Conservation (phyloP, 2,888 invertebrate genomes). For the Scaptomyza polygonia region DNA sequence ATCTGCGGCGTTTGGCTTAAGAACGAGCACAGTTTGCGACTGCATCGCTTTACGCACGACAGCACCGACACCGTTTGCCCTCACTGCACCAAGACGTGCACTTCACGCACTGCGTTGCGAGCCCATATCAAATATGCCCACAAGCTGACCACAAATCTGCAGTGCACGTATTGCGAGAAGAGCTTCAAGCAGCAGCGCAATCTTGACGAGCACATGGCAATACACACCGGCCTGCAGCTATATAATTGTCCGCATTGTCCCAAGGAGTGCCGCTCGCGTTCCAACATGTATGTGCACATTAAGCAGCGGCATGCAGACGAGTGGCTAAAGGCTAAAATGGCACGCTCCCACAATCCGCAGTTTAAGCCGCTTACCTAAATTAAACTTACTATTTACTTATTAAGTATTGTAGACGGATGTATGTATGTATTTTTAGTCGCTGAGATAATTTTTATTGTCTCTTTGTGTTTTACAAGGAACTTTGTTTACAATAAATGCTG, state of each 20-base stretch:
- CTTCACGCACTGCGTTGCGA: constrained; percentile 74
- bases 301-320: constrained; percentile 79
- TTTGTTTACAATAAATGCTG: constrained; percentile 1
- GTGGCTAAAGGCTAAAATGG: constrained; percentile 79
- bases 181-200: constrained; percentile 77
- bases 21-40: constrained; percentile 73
- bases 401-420: not conserved
- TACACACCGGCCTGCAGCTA: constrained; percentile 77
- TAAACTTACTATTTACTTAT: not conserved
- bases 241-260: constrained; percentile 81
- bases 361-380: constrained; percentile 50
- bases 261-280: constrained; percentile 79
- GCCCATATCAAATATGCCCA: constrained; percentile 78
- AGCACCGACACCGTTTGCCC: constrained; percentile 65
- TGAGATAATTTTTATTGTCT: constrained; percentile 4
- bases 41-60: constrained; percentile 71
- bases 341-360: constrained; percentile 70
- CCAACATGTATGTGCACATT: constrained; percentile 82
- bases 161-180: constrained; percentile 79
- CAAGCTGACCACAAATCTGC: constrained; percentile 68
- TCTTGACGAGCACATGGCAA: constrained; percentile 81
- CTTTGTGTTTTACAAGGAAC: constrained; percentile 2
- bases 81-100: constrained; percentile 71
- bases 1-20: constrained; percentile 78
- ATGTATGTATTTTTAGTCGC: not conserved